A percentile compares a stretch with the other conserved stretches of the same genome.
phyloP scores from a whole-genome alignment of 1,140 invertebrate genomes.

The Scaptomyza graminum region DNA sequence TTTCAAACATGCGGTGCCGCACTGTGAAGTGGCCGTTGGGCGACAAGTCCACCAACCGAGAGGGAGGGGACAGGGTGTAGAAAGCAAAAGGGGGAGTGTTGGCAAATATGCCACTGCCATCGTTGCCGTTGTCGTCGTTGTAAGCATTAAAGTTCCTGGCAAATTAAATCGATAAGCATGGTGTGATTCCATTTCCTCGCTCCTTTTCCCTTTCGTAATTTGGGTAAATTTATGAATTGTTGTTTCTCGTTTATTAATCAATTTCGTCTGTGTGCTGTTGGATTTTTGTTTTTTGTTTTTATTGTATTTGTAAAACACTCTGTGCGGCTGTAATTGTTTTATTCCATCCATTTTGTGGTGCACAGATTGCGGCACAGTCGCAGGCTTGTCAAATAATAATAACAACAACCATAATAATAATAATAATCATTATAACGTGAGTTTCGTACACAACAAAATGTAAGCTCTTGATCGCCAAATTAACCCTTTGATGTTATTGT shows the following conservation, averaged over 20 bases:
- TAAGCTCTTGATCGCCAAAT: no score
- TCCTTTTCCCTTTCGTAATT: not conserved
- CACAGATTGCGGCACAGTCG: not conserved
- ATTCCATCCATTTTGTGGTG: not conserved
- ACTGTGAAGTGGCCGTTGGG: not conserved
- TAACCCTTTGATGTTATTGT: not conserved
- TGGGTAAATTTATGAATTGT: constrained; percentile 1
- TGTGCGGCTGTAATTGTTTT: constrained; percentile 2
- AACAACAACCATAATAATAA: not conserved
- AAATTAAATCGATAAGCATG: constrained; percentile 3
- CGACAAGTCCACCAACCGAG: no score
- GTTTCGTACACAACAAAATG: not conserved
- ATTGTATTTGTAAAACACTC: constrained; percentile 2
- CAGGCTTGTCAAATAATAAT: constrained; percentile 2
- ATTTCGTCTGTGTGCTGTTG: not conserved
- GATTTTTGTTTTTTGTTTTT: not conserved
- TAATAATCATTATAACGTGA: not conserved
- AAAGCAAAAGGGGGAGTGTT: not conserved
- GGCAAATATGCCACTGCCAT: not conserved
- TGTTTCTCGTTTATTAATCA: constrained; percentile 3
- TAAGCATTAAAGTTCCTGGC: not conserved
- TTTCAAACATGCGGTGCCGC: constrained; percentile 2
- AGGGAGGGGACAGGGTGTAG: not conserved
- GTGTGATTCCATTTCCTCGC: not conserved
- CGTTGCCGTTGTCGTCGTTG: not conserved